phyloP scores from a whole-genome alignment of 2,797 vertebrate species.

The Semotilus atromaculatus region DNA sequence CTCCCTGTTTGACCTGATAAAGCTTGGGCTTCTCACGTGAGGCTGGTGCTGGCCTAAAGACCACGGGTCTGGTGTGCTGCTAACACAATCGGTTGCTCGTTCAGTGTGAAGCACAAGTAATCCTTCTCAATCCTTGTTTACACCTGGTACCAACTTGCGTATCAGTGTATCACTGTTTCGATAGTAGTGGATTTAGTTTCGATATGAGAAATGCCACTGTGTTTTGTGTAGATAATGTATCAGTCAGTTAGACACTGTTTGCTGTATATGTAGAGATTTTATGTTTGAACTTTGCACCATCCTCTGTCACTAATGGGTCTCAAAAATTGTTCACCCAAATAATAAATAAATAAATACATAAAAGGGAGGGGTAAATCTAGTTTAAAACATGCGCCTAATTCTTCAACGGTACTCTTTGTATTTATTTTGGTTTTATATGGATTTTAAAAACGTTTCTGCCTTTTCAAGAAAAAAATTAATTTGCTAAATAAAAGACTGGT shows the following conservation, averaged over 20 bases:
- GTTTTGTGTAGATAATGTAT: background rate
- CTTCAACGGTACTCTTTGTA: background rate
- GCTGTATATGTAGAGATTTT: background rate
- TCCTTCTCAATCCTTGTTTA: constrained; percentile 24
- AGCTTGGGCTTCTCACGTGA: constrained; percentile 44
- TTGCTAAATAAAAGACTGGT: background rate
- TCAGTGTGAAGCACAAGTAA: background rate
- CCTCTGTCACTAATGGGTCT: background rate
- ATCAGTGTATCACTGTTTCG: background rate
- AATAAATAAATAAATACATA: background rate
- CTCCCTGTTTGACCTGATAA: constrained; percentile 45
- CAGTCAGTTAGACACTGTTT: background rate
- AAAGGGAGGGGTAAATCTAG: background rate
- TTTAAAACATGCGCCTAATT: background rate
- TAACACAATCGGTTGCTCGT: background rate
- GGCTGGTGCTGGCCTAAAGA: constrained; percentile 11
- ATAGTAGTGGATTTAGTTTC: background rate
- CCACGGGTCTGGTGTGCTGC: background rate
- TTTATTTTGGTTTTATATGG: no score
- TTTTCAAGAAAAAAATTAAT: no score
- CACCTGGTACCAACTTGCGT: background rate
- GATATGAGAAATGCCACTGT: background rate
- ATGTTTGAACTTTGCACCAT: background rate
- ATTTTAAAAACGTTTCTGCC: no score
- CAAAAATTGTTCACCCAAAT: background rate